A percentile compares a stretch with the other conserved stretches of the same genome.
Conservation (phyloP, 1,140 invertebrate genomes). For the Papilio dardanus region DNA sequence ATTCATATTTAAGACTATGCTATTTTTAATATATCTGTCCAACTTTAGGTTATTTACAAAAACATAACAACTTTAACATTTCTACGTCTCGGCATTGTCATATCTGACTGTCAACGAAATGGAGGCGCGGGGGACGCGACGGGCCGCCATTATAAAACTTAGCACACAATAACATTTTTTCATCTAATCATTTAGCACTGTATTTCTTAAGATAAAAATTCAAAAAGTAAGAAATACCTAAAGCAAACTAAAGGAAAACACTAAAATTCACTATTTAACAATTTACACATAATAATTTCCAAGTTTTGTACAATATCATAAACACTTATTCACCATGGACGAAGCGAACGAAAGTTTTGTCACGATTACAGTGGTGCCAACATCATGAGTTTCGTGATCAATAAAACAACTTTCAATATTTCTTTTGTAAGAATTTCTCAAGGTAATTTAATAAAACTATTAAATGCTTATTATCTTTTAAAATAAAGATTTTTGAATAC, state of each 20-base stretch:
- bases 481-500: not conserved
- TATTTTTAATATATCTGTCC: slow-evolving; percentile 40
- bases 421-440: not conserved
- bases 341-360: slow-evolving; percentile 75
- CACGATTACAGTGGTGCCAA: slow-evolving; percentile 65
- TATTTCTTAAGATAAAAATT: not conserved
- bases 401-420: slow-evolving; percentile 31
- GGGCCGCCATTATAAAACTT: slow-evolving; percentile 85
- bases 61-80: slow-evolving; percentile 77
- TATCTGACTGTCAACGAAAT: slow-evolving; percentile 84
- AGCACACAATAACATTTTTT: slow-evolving; percentile 80
- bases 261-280: slow-evolving; percentile 16
- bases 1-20: slow-evolving; percentile 79
- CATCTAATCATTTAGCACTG: slow-evolving; percentile 20
- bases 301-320: slow-evolving; percentile 36
- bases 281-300: slow-evolving; percentile 24
- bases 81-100: slow-evolving; percentile 81
- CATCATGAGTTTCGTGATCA: slow-evolving; percentile 42
- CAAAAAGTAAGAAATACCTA: not conserved
- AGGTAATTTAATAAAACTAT: not conserved
- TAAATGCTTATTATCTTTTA: not conserved
- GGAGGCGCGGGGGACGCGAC: slow-evolving; percentile 84
- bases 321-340: slow-evolving; percentile 53
- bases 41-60: slow-evolving; percentile 66
- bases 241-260: slow-evolving; percentile 33